These are phyloP conservation scores for Acanthisitta chloris DNA, from an alignment of 2,113 vertebrate genomes.

Conservation along the genomic window DNA sequence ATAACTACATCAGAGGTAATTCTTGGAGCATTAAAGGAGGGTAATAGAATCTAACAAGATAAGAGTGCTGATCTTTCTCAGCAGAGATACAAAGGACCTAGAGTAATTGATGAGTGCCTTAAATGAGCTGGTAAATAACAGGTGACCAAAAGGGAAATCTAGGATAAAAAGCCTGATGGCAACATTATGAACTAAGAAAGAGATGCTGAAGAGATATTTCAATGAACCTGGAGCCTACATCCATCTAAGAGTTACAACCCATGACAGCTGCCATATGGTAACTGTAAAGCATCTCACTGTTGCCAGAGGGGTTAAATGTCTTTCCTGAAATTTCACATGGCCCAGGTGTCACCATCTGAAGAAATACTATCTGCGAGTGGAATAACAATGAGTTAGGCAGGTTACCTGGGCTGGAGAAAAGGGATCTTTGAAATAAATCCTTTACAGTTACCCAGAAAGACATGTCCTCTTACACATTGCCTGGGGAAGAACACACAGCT, in stretches of 20 bases:
- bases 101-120: not conserved
- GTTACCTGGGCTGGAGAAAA: not conserved
- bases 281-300: not conserved
- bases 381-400: not conserved
- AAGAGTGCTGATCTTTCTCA: not conserved
- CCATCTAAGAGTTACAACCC: not conserved
- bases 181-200: not conserved
- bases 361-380: not conserved
- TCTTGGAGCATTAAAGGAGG: not conserved
- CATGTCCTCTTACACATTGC: not conserved
- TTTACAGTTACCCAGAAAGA: not conserved
- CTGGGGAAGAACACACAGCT: not conserved
- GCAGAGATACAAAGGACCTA: not conserved
- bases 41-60: not conserved
- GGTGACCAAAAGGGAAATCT: not conserved
- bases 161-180: not conserved
- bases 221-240: not conserved
- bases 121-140: not conserved
- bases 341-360: not conserved
- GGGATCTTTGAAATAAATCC: not conserved
- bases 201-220: not conserved
- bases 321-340: not conserved
- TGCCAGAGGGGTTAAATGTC: not conserved
- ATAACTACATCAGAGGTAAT: not conserved
- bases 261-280: not conserved